Evolutionary conservation across 2,888 invertebrate species (phyloP).

Genomic region (Amphipoea oculea): DNA sequence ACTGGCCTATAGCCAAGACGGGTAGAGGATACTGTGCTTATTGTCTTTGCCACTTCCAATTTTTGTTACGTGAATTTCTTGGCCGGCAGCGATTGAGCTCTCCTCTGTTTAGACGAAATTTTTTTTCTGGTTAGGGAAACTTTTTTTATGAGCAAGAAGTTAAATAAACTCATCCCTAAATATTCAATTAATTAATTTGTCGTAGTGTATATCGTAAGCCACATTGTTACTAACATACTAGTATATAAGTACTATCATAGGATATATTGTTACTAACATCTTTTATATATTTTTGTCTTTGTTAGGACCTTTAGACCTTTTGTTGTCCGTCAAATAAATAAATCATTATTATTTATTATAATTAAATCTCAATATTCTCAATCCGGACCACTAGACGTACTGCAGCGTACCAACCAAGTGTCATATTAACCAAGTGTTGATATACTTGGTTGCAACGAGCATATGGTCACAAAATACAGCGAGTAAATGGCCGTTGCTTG

Average conservation of each 20-base stretch:
- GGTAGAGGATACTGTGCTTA: constrained; percentile 39
- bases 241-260: too few relatives aligned
- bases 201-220: too few relatives aligned
- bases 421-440: neutral
- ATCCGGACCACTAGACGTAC: neutral
- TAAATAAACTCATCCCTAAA: neutral
- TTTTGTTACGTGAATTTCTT: constrained; percentile 18
- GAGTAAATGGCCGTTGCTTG: neutral
- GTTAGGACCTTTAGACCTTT: too few relatives aligned
- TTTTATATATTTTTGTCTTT: too few relatives aligned
- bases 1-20: constrained; percentile 54
- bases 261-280: too few relatives aligned
- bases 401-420: neutral
- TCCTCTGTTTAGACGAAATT: neutral
- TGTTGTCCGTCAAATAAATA: too few relatives aligned
- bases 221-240: too few relatives aligned
- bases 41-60: constrained; percentile 49
- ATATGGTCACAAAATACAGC: too few relatives aligned
- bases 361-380: neutral
- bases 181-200: too few relatives aligned
- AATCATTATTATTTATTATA: too few relatives aligned
- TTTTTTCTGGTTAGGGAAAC: neutral
- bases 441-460: too few relatives aligned
- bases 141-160: neutral
- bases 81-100: neutral